Evolutionary conservation across 2,113 vertebrate species (phyloP).

Genomic region (Phyllostomus hastatus): DNA sequence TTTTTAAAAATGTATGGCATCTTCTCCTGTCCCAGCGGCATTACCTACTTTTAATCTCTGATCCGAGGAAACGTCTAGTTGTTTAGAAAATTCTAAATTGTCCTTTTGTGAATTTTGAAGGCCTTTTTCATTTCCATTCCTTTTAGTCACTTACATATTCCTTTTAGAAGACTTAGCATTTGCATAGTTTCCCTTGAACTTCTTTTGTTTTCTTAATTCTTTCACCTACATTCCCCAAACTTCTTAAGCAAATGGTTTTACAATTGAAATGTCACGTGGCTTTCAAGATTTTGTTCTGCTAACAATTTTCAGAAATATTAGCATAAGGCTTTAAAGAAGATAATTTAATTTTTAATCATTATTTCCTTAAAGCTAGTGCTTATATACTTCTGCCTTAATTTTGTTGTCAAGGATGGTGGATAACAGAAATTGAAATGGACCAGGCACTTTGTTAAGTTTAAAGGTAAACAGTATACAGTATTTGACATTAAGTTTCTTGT

Average conservation of each 20-base stretch:
- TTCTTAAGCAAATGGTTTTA: background rate
- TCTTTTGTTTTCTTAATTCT: background rate
- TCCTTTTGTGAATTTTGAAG: background rate
- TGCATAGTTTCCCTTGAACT: background rate
- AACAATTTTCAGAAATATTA: background rate
- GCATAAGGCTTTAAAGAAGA: background rate
- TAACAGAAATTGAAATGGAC: background rate
- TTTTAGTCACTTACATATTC: background rate
- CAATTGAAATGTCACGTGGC: background rate
- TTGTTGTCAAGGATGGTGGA: background rate
- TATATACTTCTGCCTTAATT: background rate
- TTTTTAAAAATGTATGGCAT: background rate
- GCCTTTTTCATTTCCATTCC: background rate
- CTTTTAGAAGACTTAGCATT: background rate
- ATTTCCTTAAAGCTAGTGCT: background rate
- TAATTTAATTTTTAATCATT: background rate
- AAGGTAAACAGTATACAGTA: background rate
- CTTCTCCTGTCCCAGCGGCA: accelerated
- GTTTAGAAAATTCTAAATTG: background rate
- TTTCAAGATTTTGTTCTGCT: background rate
- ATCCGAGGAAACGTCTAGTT: background rate
- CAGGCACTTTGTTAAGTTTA: background rate
- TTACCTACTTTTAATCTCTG: background rate
- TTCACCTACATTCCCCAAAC: background rate
- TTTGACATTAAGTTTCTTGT: background rate